phyloP scores from a whole-genome alignment of 2,113 vertebrate genomes.

The Falcunculus frontatus region DNA sequence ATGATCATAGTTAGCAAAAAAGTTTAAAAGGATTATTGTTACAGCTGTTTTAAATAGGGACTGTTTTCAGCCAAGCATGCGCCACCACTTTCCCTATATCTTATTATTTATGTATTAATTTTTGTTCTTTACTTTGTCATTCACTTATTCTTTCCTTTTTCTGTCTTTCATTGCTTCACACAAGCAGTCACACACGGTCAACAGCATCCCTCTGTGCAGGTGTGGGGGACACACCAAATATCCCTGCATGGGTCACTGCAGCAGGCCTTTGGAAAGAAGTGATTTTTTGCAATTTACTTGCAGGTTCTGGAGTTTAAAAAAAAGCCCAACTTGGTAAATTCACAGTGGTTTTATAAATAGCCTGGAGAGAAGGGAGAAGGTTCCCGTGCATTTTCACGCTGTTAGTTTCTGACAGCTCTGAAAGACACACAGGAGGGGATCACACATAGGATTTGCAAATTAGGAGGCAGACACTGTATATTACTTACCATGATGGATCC shows the following conservation, averaged over 20 bases:
- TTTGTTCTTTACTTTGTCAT: background rate
- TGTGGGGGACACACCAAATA: background rate
- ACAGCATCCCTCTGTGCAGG: background rate
- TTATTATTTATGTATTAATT: background rate
- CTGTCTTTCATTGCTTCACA: background rate
- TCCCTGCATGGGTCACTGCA: background rate
- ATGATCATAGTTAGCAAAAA: background rate
- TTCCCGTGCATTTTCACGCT: background rate
- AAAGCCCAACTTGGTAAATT: background rate
- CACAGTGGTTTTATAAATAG: conserved; percentile 11
- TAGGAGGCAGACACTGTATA: background rate
- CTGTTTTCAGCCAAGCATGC: background rate
- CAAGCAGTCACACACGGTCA: background rate
- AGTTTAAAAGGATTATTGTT: background rate
- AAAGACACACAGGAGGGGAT: background rate
- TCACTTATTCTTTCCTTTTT: background rate
- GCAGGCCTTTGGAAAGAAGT: background rate
- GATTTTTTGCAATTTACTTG: background rate
- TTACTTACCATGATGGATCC: background rate
- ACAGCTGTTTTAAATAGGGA: background rate
- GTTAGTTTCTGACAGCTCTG: conserved; percentile 26
- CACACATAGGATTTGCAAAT: background rate
- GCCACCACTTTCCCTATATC: background rate
- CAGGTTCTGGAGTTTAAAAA: background rate
- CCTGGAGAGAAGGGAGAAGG: background rate